Evolutionary conservation across 1,140 invertebrate genomes (phyloP).

Genomic region (Heliconius eleuchia): DNA sequence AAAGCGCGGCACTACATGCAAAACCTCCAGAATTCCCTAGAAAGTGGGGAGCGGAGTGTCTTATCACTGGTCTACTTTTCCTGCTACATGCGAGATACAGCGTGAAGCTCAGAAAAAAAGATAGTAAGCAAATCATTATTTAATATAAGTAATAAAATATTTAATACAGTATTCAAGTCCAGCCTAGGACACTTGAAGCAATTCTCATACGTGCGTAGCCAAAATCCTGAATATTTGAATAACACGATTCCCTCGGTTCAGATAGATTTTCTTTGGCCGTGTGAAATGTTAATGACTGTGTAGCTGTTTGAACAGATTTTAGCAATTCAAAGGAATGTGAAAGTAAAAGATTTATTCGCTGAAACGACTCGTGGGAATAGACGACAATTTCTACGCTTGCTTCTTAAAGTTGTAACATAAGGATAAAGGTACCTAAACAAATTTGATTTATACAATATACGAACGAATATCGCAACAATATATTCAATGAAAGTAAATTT

Average conservation of each 20-base stretch:
- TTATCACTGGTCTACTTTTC: too few species aligned
- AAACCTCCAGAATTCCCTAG: too few species aligned
- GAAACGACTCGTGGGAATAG: slow-evolving; percentile 6
- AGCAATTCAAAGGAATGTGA: slow-evolving; percentile 8
- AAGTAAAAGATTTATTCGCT: slow-evolving; percentile 3
- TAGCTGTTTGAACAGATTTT: slow-evolving; percentile 20
- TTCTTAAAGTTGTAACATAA: neutral
- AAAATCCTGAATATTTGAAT: slow-evolving; percentile 23
- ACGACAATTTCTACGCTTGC: neutral
- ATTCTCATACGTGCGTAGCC: slow-evolving; percentile 2
- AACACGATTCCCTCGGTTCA: slow-evolving; percentile 10
- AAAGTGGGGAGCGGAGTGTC: too few species aligned
- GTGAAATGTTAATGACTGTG: slow-evolving; percentile 19
- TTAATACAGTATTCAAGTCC: neutral
- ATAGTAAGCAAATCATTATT: neutral
- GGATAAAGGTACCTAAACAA: neutral
- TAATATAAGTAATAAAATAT: neutral
- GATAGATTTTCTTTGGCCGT: slow-evolving; percentile 16
- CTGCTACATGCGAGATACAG: too few species aligned
- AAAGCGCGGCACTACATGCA: too few species aligned
- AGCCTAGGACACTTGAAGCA: neutral
- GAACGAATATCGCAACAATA: too few species aligned
- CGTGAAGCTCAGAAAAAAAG: too few species aligned
- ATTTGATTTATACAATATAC: too few species aligned
- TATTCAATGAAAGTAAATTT: too few species aligned